Evolutionary conservation across 1,140 invertebrate genomes (phyloP), one percentile per base, ranked within the genome.

Genomic region (Musca domestica): DNA sequence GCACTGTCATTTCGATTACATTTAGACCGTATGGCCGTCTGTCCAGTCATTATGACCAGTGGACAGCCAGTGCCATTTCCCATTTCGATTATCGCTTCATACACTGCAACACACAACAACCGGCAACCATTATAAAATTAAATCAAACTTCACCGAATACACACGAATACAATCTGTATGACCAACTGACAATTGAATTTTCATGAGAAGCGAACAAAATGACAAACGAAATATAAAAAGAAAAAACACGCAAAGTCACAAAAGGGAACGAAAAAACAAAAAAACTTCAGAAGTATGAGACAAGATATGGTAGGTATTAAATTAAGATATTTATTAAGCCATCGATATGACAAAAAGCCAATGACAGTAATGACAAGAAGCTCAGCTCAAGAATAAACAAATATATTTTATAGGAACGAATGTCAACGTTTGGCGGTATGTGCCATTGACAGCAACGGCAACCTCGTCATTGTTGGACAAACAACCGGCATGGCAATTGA

Each of bases 341-440:
- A 61, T 61, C 56, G 56, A 61, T 61, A 61, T 61, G 56, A 61
- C 56, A 61, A 61, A 58, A 34, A 61, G 56, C 56, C 56, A 61
- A 34, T 61, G 56, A 61, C 56, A 61, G 56, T 61, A 61, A 61
- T 61, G 56, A 61, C 56, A 61, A 61, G 56, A 61, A 61, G 56
- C 56, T 61, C 56, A 61, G 56, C 56, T 61, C 27, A 20, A n/a
- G 27, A 61, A 61, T 61, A 61, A 61, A 61, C 27, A 61, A 61
- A 61, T 23, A 41, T 61, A 61, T 61, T 61, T 61, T 61, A 61
- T 58, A 61, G 56, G 56, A 61, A 61, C 56, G 27, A 58, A 58
- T 58, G 34, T 41, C 34, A 41, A 41, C 12, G 34, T 41, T 41
- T 41, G 34, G 34, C n/a, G 10, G 12, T 10, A 41, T 41, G 34